Base-by-base conservation (phyloP, 2,797 vertebrate genomes). In the Darevskia nairensis region DNA sequence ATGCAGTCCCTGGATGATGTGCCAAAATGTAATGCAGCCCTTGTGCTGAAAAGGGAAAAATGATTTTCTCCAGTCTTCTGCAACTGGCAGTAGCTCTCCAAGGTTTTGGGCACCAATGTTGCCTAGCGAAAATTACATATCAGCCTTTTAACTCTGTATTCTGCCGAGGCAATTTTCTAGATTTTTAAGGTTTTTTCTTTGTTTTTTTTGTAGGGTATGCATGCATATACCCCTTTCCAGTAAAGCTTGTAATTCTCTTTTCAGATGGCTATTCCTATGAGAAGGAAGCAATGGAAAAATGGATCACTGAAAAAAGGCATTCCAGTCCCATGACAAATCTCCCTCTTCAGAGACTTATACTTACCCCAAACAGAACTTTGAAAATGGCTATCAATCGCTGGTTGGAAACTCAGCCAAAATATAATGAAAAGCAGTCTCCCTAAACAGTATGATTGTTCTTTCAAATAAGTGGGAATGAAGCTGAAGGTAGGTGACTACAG, bases 251-350 rank as follows among this genome's bases (percentile, higher is more conserved):
- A 72, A 79, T 35, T 94, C 87, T 85, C 89, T 89, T 79, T 95
- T 94, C 92, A 99, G 98, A 98, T 93, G 98, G 98, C 27, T 99
- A 97, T 91, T 99, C 98, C 41, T 99, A 98, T 35, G 98, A 99
- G 95, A 96, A 97, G 66, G 97, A 97, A 82, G 98, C 98, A 27
- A 98, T 98, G 15, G 98, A 98, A 95, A 97, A 94, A 11, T 98
- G 98, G 98, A 95, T 99, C 92, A 96, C 91, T 91, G 97, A 89
- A 15, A 97, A 97, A 91, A 98, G 97, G 89, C 97, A 95, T 59
- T 97, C 97, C 15, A 99, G 98, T 90, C 98, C 98, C 75, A 98
- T 99, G 98, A 98, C 98, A 0, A 99, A 98, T 88, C 96, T 99
- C 88, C 96, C 96, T 75, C 97, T 98, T 7, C 92, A 91, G 89